Percentiles rank a stretch among this genome's conserved stretches.
Evolutionary conservation across 2,888 invertebrate species (phyloP).

Genomic region (Stenodera caucasica): DNA sequence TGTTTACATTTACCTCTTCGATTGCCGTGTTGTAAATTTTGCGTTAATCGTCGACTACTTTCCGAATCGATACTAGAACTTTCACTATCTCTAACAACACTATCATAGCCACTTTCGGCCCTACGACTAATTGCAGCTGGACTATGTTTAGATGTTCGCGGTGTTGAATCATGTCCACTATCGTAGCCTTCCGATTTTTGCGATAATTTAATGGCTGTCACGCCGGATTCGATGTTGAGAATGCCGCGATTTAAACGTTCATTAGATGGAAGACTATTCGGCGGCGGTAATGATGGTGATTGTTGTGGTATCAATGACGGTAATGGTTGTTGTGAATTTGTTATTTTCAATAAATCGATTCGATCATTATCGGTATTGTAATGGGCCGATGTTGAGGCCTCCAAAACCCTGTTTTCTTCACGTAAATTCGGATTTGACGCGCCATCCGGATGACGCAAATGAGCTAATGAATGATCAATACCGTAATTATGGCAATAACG

Average conservation of each 20-base stretch:
- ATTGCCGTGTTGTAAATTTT: conserved; percentile 41
- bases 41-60: conserved; percentile 57
- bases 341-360: conserved; percentile 36
- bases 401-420: conserved; percentile 66
- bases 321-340: conserved; percentile 55
- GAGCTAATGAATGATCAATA: conserved; percentile 63
- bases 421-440: conserved; percentile 90
- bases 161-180: conserved; percentile 82
- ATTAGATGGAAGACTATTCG: conserved; percentile 64
- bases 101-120: conserved; percentile 90
- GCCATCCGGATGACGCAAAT: conserved; percentile 85
- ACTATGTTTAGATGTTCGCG: conserved; percentile 79
- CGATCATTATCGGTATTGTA: neutral
- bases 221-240: conserved; percentile 65
- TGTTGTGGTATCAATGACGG: conserved; percentile 46
- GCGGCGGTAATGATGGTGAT: conserved; percentile 57
- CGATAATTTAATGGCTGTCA: conserved; percentile 62
- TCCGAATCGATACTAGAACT: conserved; percentile 84
- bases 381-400: conserved; percentile 52
- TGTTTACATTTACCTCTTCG: conserved; percentile 66
- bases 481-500: conserved; percentile 62
- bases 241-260: conserved; percentile 67
- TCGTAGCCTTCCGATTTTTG: conserved; percentile 73
- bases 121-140: conserved; percentile 76
- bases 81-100: conserved; percentile 85